Evolutionary conservation across 2,888 invertebrate genomes (phyloP).

Genomic region (Silvanus unidentatus): DNA sequence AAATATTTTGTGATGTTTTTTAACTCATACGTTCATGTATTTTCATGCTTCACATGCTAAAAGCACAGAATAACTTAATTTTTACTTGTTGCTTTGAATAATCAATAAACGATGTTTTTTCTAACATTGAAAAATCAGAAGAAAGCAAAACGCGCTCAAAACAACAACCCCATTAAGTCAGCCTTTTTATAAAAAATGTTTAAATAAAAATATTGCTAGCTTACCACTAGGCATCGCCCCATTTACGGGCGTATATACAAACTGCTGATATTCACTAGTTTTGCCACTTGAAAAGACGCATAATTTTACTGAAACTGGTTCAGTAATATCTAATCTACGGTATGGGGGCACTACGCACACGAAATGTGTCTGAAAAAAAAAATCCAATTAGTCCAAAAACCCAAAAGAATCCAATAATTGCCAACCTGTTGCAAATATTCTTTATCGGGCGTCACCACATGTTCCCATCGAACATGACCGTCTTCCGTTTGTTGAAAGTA

Average conservation of each 20-base stretch:
- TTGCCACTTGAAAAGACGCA: constrained; percentile 80
- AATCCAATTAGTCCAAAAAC: constrained; percentile 3
- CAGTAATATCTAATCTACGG: constrained; percentile 59
- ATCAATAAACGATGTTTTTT: background rate
- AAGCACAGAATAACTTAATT: constrained; percentile 33
- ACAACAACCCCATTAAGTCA: constrained; percentile 34
- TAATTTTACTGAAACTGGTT: constrained; percentile 69
- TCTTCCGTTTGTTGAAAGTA: constrained; percentile 63
- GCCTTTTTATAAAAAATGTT: constrained; percentile 20
- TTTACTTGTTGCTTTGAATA: constrained; percentile 27
- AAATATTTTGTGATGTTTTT: constrained; percentile 3
- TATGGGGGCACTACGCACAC: constrained; percentile 82
- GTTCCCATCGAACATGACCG: constrained; percentile 65
- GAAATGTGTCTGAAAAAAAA: constrained; percentile 66
- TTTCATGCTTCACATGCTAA: constrained; percentile 34
- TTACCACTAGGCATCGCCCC: constrained; percentile 45
- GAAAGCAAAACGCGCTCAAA: constrained; percentile 21
- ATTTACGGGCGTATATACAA: constrained; percentile 68
- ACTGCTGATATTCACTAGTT: constrained; percentile 77
- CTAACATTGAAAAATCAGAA: constrained; percentile 8
- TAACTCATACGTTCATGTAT: constrained; percentile 33
- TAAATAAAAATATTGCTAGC: constrained; percentile 30
- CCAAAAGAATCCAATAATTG: constrained; percentile 5
- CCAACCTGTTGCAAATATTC: constrained; percentile 79
- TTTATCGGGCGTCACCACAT: constrained; percentile 77